Evolutionary conservation across 2,888 invertebrate species (phyloP).

Genomic region (Plagiodera versicolora): DNA sequence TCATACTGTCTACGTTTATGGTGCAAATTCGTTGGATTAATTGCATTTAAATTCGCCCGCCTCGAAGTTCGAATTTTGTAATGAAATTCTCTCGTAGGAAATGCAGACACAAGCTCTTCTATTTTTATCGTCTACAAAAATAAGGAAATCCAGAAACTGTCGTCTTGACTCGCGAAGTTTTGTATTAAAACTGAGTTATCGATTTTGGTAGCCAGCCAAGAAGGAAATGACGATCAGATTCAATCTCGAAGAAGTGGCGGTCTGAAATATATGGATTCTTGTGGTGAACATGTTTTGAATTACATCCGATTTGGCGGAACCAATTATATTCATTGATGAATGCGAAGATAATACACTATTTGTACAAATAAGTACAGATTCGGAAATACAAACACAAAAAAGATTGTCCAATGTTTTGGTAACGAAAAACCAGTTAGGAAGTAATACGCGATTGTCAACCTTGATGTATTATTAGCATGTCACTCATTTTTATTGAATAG

Average conservation of each 20-base stretch:
- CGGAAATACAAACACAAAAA: too few species aligned
- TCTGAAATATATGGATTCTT: not conserved
- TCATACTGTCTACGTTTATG: not conserved
- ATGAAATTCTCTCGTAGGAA: not conserved
- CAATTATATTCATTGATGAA: too few species aligned
- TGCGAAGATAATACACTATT: too few species aligned
- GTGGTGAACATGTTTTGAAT: not conserved
- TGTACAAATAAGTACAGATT: too few species aligned
- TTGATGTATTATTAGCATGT: too few species aligned
- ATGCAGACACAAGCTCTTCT: conserved; percentile 13
- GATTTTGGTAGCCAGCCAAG: conserved; percentile 22
- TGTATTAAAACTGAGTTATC: conserved; percentile 17
- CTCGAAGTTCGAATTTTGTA: not conserved
- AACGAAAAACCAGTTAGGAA: too few species aligned
- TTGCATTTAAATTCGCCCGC: too few species aligned
- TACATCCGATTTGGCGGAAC: too few species aligned
- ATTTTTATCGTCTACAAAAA: conserved; percentile 21
- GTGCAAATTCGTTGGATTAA: not conserved
- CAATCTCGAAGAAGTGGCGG: not conserved
- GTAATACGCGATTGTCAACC: too few species aligned
- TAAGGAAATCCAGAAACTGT: conserved; percentile 16
- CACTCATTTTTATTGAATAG: too few species aligned
- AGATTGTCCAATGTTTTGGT: too few species aligned
- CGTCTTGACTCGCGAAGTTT: conserved; percentile 14
- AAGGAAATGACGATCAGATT: conserved; percentile 2